These are phyloP conservation scores for Listronotus bonariensis DNA, from an alignment of 1,140 invertebrate species.

Conservation along the genomic window DNA sequence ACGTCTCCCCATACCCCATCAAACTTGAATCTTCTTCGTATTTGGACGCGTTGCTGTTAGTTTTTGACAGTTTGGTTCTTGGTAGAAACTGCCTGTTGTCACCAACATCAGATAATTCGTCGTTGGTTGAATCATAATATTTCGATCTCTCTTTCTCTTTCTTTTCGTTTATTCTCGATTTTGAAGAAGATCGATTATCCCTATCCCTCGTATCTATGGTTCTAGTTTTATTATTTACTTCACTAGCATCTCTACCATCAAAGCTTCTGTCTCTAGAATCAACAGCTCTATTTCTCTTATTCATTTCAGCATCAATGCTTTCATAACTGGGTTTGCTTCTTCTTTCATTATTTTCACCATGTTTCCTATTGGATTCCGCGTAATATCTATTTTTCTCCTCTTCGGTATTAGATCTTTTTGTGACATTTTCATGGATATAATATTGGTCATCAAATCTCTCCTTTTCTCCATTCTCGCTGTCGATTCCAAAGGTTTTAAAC, in stretches of 20 bases:
- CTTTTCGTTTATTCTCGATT: slow-evolving; percentile 39
- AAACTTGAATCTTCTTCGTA: slow-evolving; percentile 54
- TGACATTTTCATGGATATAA: slow-evolving; percentile 57
- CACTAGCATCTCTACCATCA: slow-evolving; percentile 50
- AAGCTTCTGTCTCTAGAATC: slow-evolving; percentile 47
- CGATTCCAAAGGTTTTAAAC: slow-evolving; percentile 52
- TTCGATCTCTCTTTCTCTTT: slow-evolving; percentile 47
- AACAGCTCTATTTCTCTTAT: slow-evolving; percentile 52
- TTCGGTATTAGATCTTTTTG: slow-evolving; percentile 53
- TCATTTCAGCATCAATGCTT: slow-evolving; percentile 52
- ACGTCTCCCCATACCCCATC: slow-evolving; percentile 57
- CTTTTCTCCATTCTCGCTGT: slow-evolving; percentile 55
- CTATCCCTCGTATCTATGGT: neutral
- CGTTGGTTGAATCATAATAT: slow-evolving; percentile 62
- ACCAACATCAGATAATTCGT: slow-evolving; percentile 61
- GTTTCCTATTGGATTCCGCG: slow-evolving; percentile 35
- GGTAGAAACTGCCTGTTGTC: slow-evolving; percentile 69
- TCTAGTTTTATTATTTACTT: slow-evolving; percentile 45
- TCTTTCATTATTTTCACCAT: slow-evolving; percentile 58
- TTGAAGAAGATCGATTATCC: neutral
- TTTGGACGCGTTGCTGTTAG: slow-evolving; percentile 48
- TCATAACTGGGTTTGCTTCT: slow-evolving; percentile 52
- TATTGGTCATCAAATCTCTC: slow-evolving; percentile 32
- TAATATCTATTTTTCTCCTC: slow-evolving; percentile 51
- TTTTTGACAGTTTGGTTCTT: slow-evolving; percentile 66